A percentile compares a stretch with the other conserved stretches of the same genome.
These are phyloP conservation scores for Aix galericulata DNA, from an alignment of 2,113 vertebrate species.

Conservation along the genomic window DNA sequence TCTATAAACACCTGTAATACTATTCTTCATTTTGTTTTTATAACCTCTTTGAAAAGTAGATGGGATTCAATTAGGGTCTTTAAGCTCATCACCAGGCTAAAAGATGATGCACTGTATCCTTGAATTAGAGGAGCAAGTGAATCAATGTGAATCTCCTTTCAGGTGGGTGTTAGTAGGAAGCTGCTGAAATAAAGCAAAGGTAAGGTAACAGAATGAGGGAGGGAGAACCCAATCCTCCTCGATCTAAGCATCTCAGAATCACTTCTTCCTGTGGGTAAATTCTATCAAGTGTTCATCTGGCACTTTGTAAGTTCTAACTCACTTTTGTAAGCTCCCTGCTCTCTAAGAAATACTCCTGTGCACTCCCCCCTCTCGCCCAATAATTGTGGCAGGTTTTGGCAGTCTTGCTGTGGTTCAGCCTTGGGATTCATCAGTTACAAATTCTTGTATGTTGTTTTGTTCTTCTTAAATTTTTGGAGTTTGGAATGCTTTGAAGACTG, in stretches of 20 bases:
- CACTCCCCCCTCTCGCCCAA: accelerated
- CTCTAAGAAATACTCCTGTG: background rate
- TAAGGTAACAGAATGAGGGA: background rate
- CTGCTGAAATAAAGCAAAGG: background rate
- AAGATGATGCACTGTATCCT: background rate
- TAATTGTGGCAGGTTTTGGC: background rate
- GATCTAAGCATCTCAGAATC: background rate
- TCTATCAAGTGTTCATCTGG: background rate
- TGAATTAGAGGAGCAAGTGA: background rate
- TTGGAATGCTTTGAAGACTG: background rate
- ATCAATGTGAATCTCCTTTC: background rate
- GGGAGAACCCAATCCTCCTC: background rate
- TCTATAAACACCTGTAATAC: background rate
- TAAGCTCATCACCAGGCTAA: background rate
- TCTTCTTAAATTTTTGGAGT: background rate
- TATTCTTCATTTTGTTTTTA: background rate
- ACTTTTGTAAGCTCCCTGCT: background rate
- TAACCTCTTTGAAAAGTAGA: background rate
- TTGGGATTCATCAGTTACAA: background rate
- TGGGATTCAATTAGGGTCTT: background rate
- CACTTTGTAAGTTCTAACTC: background rate
- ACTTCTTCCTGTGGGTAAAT: background rate
- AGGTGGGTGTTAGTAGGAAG: background rate
- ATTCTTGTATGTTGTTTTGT: background rate
- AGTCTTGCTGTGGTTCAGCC: background rate